Conservation (phyloP, 2,113 vertebrate species). For the Tiliqua scincoides region DNA sequence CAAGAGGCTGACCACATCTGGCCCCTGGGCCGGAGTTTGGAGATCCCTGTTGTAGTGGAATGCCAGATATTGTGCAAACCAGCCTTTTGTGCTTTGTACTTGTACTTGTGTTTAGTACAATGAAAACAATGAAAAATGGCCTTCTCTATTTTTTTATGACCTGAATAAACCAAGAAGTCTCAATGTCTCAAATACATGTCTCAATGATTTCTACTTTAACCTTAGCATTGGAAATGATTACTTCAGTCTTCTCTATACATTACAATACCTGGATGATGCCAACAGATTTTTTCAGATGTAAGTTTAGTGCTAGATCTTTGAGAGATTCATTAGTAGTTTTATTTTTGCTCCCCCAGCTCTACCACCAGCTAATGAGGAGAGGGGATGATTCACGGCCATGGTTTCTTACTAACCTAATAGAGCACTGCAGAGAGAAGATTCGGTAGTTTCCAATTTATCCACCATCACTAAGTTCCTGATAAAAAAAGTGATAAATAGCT, state of each 20-base stretch:
- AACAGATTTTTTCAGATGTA: neutral
- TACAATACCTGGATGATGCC: neutral
- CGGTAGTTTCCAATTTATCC: neutral
- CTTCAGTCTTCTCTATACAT: neutral
- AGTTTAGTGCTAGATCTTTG: neutral
- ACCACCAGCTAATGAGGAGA: neutral
- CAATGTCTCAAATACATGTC: neutral
- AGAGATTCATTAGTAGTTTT: neutral
- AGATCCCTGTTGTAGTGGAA: too few species aligned
- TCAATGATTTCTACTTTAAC: neutral
- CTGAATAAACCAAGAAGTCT: neutral
- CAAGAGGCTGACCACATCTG: too few species aligned
- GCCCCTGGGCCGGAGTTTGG: too few species aligned
- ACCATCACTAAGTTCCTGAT: neutral
- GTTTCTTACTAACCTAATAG: constrained; percentile 12
- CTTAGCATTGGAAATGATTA: neutral
- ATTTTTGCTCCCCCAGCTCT: neutral
- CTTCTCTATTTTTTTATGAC: neutral
- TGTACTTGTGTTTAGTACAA: too few species aligned
- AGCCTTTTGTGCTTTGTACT: too few species aligned
- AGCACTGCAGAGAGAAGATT: neutral
- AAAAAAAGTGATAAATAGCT: constrained; percentile 7
- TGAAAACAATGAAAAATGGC: neutral
- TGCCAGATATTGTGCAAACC: too few species aligned
- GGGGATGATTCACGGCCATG: neutral